phyloP scores from a whole-genome alignment of 2,888 invertebrate species.

The Agrotis segetum region DNA sequence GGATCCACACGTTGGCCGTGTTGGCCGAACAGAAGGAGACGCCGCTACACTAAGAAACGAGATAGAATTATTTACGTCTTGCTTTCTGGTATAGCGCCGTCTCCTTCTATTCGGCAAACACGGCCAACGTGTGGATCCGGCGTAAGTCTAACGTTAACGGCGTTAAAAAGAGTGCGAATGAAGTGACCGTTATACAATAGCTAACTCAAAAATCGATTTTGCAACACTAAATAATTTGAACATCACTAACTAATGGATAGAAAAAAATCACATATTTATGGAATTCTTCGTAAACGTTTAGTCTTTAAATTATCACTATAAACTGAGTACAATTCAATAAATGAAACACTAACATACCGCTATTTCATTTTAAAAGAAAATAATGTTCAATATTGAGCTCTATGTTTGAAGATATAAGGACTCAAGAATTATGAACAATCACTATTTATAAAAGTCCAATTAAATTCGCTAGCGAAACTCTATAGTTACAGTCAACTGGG shows the following conservation, averaged over 20 bases:
- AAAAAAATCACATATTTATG: constrained; percentile 28
- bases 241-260: constrained; percentile 13
- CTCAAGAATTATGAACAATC: neutral
- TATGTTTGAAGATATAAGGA: constrained; percentile 2
- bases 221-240: neutral
- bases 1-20: too few relatives aligned
- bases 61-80: too few relatives aligned
- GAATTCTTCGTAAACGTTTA: constrained; percentile 16
- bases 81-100: too few relatives aligned
- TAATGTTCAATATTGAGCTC: neutral
- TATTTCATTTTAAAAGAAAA: neutral
- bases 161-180: too few relatives aligned
- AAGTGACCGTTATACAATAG: too few relatives aligned
- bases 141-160: too few relatives aligned
- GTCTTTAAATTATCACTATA: constrained; percentile 1
- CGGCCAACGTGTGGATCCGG: too few relatives aligned
- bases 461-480: neutral
- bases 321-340: constrained; percentile 11
- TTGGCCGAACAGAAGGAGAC: too few relatives aligned
- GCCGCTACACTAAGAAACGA: too few relatives aligned
- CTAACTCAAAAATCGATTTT: too few relatives aligned
- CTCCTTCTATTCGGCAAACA: too few relatives aligned
- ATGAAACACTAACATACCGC: neutral
- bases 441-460: neutral
- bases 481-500: too few relatives aligned